Evolutionary conservation across 2,797 vertebrate species (phyloP).

Genomic region (Rhinichthys osculus): DNA sequence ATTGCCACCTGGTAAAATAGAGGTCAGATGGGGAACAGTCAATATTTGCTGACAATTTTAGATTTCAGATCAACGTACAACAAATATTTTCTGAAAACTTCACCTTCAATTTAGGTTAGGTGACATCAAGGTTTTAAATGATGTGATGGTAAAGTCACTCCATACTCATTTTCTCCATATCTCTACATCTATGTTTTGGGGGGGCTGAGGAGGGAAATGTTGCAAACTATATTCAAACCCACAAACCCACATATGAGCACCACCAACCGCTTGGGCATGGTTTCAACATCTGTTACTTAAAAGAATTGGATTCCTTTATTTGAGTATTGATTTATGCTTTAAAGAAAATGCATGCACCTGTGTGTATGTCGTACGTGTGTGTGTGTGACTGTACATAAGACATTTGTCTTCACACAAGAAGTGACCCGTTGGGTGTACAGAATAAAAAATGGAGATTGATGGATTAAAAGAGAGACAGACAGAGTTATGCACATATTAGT

Average conservation of each 20-base stretch:
- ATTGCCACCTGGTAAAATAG: background rate
- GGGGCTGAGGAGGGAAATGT: background rate
- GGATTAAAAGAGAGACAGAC: conserved; percentile 69
- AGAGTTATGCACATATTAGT: conserved; percentile 75
- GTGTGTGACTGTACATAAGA: conserved; percentile 9
- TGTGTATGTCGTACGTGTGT: background rate
- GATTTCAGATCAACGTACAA: background rate
- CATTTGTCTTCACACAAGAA: background rate
- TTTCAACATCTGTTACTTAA: background rate
- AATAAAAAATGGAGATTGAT: conserved; percentile 30
- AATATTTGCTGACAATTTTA: background rate
- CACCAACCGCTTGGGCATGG: background rate
- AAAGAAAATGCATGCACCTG: background rate
- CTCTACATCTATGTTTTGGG: background rate
- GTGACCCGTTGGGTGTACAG: conserved; percentile 20
- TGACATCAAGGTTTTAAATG: background rate
- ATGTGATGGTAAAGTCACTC: background rate
- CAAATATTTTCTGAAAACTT: background rate
- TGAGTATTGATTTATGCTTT: background rate
- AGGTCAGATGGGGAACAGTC: background rate
- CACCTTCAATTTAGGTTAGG: background rate
- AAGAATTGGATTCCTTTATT: background rate
- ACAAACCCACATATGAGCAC: background rate
- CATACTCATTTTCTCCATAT: background rate
- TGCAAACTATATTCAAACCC: background rate